phyloP scores from a whole-genome alignment of 2,113 vertebrate species.

The Aphelocoma coerulescens region DNA sequence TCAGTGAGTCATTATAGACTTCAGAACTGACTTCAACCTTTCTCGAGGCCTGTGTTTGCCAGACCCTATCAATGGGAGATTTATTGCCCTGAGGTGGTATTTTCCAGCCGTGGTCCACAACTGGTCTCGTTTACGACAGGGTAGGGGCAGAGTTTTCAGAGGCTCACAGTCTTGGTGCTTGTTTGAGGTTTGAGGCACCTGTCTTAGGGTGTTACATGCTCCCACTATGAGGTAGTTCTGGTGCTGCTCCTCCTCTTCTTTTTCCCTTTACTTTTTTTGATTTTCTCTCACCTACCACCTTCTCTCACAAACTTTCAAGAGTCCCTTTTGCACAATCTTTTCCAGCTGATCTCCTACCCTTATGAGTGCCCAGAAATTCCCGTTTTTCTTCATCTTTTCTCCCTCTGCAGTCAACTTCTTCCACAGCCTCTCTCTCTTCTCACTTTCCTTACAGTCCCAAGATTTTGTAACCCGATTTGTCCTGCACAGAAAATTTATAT shows the following conservation, averaged over 20 bases:
- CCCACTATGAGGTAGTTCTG: not conserved
- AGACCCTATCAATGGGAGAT: slow-evolving; percentile 65
- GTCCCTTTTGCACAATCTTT: not conserved
- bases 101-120: slow-evolving; percentile 50
- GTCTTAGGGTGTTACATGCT: slow-evolving; percentile 9
- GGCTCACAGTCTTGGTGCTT: not conserved
- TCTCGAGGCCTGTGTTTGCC: slow-evolving; percentile 51
- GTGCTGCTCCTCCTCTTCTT: not conserved
- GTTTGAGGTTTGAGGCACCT: slow-evolving; percentile 38
- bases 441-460: not conserved
- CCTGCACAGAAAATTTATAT: not conserved
- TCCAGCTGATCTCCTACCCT: not conserved
- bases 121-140: not conserved
- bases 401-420: not conserved
- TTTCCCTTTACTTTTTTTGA: not conserved
- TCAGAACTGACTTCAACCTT: slow-evolving; percentile 62
- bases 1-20: slow-evolving; percentile 54
- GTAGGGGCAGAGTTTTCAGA: slow-evolving; percentile 23
- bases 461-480: not conserved
- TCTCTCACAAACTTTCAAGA: not conserved
- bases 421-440: not conserved
- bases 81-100: slow-evolving; percentile 59
- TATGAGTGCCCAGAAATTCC: not conserved
- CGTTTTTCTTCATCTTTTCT: not conserved
- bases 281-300: not conserved